Percentiles rank a stretch among this genome's conserved stretches.
phyloP scores from a whole-genome alignment of 2,888 invertebrate species.

The Acleris holmiana region DNA sequence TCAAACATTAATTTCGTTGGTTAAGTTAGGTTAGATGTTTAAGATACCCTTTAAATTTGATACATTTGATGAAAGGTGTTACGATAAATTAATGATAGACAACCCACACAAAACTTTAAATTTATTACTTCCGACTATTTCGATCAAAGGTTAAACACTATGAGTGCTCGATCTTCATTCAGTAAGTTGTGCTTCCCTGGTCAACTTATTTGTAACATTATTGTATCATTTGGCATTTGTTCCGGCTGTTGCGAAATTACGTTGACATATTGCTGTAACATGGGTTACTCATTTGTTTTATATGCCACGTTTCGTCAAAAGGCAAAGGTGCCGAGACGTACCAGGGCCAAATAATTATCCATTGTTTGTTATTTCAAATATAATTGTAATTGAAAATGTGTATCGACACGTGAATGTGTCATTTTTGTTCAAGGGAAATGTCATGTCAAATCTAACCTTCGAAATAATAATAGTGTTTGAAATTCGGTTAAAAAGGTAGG shows the following conservation, averaged over 20 bases:
- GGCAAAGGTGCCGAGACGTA: slow-evolving; percentile 17
- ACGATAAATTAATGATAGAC: too few relatives aligned
- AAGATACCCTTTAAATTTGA: too few relatives aligned
- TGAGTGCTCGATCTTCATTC: slow-evolving; percentile 7
- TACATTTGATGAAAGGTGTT: too few relatives aligned
- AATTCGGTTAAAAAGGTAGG: too few relatives aligned
- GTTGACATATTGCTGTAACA: slow-evolving; percentile 58
- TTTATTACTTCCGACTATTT: too few relatives aligned
- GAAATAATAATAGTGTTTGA: too few relatives aligned
- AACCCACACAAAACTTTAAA: too few relatives aligned
- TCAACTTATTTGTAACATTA: slow-evolving; percentile 43
- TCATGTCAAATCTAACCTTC: too few relatives aligned
- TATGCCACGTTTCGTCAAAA: slow-evolving; percentile 33
- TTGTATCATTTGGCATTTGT: slow-evolving; percentile 64
- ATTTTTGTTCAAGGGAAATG: not conserved
- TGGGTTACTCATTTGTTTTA: slow-evolving; percentile 51
- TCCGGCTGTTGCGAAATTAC: slow-evolving; percentile 58
- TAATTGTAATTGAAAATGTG: slow-evolving; percentile 9
- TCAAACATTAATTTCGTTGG: too few relatives aligned
- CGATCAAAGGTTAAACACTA: too few relatives aligned
- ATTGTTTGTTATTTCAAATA: slow-evolving; percentile 25
- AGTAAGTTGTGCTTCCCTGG: slow-evolving; percentile 3
- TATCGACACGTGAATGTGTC: not conserved
- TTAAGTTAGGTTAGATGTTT: too few relatives aligned
- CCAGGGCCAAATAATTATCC: not conserved